Base-by-base conservation (phyloP, 2,888 invertebrate species). In the Perithous albicinctus region DNA sequence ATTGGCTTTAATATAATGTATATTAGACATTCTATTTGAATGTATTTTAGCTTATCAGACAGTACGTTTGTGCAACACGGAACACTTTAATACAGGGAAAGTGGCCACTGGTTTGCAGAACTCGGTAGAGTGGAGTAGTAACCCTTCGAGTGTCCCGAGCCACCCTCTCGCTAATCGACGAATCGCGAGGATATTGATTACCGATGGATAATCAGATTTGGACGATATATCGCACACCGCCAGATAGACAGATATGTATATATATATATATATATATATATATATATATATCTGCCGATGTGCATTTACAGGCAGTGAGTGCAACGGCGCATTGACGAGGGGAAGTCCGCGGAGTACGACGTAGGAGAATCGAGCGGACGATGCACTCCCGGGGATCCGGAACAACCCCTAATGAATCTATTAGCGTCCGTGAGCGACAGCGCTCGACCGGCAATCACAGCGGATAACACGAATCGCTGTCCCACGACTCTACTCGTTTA, bases 361-460 rank as follows among this genome's bases (percentile, higher is more conserved):
- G 72, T 75, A 75, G 70, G 83, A 77, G 80, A 80, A 84, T 84
- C 83, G 78, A 87, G 85, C 84, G 80, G 73, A 69, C 59, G 83
- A 87, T 88, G 88, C 87, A 84, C 86, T 84, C 84, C 77, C 82
- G 80, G 83, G 85, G 84, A 83, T 83, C 83, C 84, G 63, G 83
- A 75, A 85, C 83, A 87, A 86, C 86, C 87, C 86, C 88, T 90
- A 90, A 90, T 90, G 89, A 90, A 90, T 90, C 89, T 89, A 90
- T 90, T 90, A 90, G 88, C 85, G 87, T 76, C 73, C 80, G 76
- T 85, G 87, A 87, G 84, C 86, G 86, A 85, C 87, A 84, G 82
- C 85, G 67, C 84, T 84, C 72, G 84, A 67, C 82, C 79, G 83
- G 86, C 88, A 89, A 90, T 90, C 90, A 87, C 87, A 84, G 81